Percentiles rank a stretch among this genome's conserved stretches.
These are phyloP conservation scores for Latheticus oryzae DNA, from an alignment of 2,888 invertebrate genomes.

Conservation along the genomic window DNA sequence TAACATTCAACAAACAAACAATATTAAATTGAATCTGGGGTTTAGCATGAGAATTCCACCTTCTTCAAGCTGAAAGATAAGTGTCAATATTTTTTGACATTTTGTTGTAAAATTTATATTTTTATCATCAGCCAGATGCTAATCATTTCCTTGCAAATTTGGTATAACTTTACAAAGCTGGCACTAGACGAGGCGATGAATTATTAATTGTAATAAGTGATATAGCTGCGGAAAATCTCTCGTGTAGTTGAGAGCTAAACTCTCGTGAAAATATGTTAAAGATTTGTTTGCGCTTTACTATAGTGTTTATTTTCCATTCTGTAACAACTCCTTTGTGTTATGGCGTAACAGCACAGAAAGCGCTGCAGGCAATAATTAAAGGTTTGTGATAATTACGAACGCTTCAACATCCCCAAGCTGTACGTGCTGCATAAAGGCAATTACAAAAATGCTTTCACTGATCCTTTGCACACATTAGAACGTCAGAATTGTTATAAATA, in stretches of 20 bases:
- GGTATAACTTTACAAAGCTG: slow-evolving; percentile 29
- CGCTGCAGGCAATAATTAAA: slow-evolving; percentile 58
- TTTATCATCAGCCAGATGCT: neutral
- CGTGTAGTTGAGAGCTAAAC: slow-evolving; percentile 29
- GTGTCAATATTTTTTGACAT: neutral
- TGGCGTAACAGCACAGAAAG: slow-evolving; percentile 45
- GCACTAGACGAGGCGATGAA: slow-evolving; percentile 25
- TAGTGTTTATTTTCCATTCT: slow-evolving; percentile 51
- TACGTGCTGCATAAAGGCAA: slow-evolving; percentile 53
- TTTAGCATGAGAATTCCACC: neutral
- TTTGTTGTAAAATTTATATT: neutral
- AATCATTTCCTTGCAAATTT: slow-evolving; percentile 17
- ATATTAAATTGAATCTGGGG: neutral
- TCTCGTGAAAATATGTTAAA: slow-evolving; percentile 45
- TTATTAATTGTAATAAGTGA: slow-evolving; percentile 40
- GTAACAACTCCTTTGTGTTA: slow-evolving; percentile 47
- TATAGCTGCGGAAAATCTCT: slow-evolving; percentile 26
- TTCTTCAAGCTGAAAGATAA: too few species aligned
- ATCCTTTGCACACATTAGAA: slow-evolving; percentile 46
- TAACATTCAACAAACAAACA: slow-evolving; percentile 15
- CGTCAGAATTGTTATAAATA: slow-evolving; percentile 35
- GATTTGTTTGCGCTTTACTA: slow-evolving; percentile 48
- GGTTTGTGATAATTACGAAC: slow-evolving; percentile 58
- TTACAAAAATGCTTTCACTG: slow-evolving; percentile 51
- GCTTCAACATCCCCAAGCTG: slow-evolving; percentile 50